Evolutionary conservation across 2,113 vertebrate species (phyloP), one percentile per base, ranked within the genome.

Genomic region (Vulpes lagopus): DNA sequence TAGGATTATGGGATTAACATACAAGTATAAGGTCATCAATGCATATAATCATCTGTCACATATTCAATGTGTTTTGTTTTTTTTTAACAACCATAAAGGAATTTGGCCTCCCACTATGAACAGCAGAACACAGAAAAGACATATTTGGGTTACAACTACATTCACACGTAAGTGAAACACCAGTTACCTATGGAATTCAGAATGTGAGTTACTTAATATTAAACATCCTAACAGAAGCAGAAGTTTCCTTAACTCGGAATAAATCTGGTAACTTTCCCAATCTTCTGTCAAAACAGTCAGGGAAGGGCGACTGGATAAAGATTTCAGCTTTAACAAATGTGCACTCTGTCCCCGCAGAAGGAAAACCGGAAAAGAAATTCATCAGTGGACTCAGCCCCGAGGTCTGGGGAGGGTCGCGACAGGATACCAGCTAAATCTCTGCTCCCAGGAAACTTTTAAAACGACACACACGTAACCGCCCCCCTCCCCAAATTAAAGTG

Each of bases 191-290:
- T 23, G 57, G 43, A 76, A 91, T 51, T 69, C 35, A 64, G 17
- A 4, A 69, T 97, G 76, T 86, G 89, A 96, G 62, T 67, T 74
- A 80, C 74, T 83, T 92, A 89, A 79, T 38, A 85, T 8, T 84
- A 93, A 82, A 62, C 16, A 93, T 84, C 30, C 67, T 38, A 93
- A 96, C 1, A 3, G 32, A 93, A 82, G 84, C 57, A 93, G 92
- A 96, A 60, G 49, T 55, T 96, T 82, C 78, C 10, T 64, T 93
- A 90, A 84, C 85, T 95, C 51, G 59, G 25, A 93, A 92, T 73
- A 88, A 65, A 12, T 23, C 65, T 49, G 25, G 57, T 64, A 74
- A 87, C 67, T 95, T 94, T 81, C 60, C 78, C 60, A 81, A 22
- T 53, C 49, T 82, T 78, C 49, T 51, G 69, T 51, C 11, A 69